Evolutionary conservation across 1,140 invertebrate species (phyloP).

Genomic region (Drosophila sproati): DNA sequence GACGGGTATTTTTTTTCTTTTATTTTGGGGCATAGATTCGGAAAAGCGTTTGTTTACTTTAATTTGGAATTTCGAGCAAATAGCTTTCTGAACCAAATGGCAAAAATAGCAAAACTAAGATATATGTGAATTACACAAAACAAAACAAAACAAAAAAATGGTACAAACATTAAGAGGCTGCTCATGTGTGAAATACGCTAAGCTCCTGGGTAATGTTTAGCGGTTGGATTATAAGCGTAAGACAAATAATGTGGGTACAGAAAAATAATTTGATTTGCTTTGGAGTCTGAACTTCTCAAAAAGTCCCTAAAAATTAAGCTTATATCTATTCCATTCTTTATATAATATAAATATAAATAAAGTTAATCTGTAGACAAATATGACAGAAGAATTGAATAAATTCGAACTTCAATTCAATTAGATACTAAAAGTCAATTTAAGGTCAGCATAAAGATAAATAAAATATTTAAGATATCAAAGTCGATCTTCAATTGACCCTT

Average conservation of each 20-base stretch:
- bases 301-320: too few relatives aligned
- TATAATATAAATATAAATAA: too few relatives aligned
- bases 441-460: too few relatives aligned
- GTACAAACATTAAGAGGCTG: background rate
- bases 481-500: background rate
- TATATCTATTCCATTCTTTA: too few relatives aligned
- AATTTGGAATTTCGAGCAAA: slow-evolving; percentile 32
- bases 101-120: slow-evolving; percentile 40
- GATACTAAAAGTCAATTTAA: background rate
- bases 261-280: too few relatives aligned
- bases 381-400: background rate
- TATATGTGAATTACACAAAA: slow-evolving; percentile 21
- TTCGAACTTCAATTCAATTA: background rate
- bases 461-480: too few relatives aligned
- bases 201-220: background rate
- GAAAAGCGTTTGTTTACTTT: slow-evolving; percentile 47
- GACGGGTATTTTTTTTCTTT: slow-evolving; percentile 57
- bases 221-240: background rate
- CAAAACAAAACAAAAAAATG: slow-evolving; percentile 8
- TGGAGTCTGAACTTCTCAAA: too few relatives aligned
- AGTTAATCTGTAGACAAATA: too few relatives aligned
- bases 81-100: slow-evolving; percentile 22
- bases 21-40: slow-evolving; percentile 25
- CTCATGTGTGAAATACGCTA: background rate
- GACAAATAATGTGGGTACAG: too few relatives aligned